Base-by-base conservation (phyloP, 2,797 vertebrate species). In the Atherinosoma microstoma region DNA sequence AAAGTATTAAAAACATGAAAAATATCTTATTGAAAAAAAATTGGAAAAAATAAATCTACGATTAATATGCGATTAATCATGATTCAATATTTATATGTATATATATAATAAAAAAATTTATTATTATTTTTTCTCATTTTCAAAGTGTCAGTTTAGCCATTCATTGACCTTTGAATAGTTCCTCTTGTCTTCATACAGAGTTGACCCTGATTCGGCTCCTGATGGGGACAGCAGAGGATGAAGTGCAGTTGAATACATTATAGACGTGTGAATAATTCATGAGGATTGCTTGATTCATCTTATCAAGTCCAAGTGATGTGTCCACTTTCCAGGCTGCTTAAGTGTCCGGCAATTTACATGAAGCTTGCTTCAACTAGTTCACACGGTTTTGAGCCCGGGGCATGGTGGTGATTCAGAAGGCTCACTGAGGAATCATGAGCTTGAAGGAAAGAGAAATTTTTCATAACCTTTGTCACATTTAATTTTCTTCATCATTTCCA, bases 381-480 rank as follows among this genome's bases (percentile, higher is more conserved):
- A 40, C 58, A 30, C 34, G 54, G 76, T 64, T 54, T 29, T 56
- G 62, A 76, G 87, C 86, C 70, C 6, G 54, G 42, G 79, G 81
- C 78, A 24, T 2, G 38, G 30, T 42, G 73, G 67, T 73, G 79
- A 85, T 73, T 84, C 81, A 73, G 63, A 80, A 78, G 64, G 73
- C 79, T 83, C 75, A 2, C 63, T 10, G 18, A 64, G 59, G 53
- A 84, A 78, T 85, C 78, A 45, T 60, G 67, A 84, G 86, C 58
- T 76, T 70, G 65, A 64, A 64, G 73, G 49, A 1, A 57, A 45
- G 64, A 53, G 45, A 77, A 68, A 76, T 79, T 66, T 77, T 74
- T 82, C 67, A 63, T 77, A 82, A 87, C 74, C 75, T 88, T 73
- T 64, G 75, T 89, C 89, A 56, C 68, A 68, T 90, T 87, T 82